Conservation (phyloP, 2,113 vertebrate species). For the Oxygymnocypris stewartii region DNA sequence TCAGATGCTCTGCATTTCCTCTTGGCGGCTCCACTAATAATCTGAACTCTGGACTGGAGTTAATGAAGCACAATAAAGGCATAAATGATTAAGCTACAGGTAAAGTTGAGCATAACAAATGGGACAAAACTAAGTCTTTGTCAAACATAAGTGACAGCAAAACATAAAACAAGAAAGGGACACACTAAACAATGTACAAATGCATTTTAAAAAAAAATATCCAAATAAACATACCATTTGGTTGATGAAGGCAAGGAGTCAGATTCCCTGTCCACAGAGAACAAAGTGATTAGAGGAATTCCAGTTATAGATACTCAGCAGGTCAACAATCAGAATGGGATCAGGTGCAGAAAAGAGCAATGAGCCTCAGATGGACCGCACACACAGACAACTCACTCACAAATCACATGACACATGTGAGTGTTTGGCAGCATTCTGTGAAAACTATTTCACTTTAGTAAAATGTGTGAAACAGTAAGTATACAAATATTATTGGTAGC, state of each 20-base stretch:
- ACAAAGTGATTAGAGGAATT: constrained; percentile 3
- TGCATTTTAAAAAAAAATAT: not conserved
- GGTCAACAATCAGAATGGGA: not conserved
- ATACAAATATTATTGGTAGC: not conserved
- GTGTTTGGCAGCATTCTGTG: not conserved
- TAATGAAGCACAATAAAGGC: not conserved
- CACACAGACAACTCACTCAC: not conserved
- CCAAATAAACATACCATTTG: constrained; percentile 49
- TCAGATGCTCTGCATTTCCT: constrained; percentile 74
- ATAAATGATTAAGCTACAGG: not conserved
- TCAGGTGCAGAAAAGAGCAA: not conserved
- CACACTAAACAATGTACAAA: not conserved
- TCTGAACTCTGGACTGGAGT: constrained; percentile 72
- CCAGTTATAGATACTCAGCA: not conserved
- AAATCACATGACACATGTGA: not conserved
- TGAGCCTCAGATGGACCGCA: not conserved
- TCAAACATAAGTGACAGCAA: not conserved
- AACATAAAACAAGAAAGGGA: not conserved
- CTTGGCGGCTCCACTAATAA: constrained; percentile 73
- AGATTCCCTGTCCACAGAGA: constrained; percentile 41
- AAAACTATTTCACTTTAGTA: not conserved
- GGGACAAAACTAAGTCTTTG: not conserved
- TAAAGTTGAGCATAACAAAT: not conserved
- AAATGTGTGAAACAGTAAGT: not conserved
- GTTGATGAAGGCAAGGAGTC: not conserved